Evolutionary conservation across 2,888 invertebrate species (phyloP).

Genomic region (Gandaritis pyraliata): DNA sequence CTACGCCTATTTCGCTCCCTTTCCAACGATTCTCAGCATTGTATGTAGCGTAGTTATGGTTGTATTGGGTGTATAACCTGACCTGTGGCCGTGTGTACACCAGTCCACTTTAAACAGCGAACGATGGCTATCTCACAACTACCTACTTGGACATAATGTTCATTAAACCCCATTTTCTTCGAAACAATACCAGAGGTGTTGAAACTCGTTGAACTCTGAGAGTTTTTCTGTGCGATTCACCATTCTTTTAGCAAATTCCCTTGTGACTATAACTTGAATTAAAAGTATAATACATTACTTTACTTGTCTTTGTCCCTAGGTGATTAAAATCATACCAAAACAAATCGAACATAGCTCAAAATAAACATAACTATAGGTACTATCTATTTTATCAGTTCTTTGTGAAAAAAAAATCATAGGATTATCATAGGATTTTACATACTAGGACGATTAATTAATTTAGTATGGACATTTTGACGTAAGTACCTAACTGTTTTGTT

Average conservation of each 20-base stretch:
- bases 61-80: too few species aligned
- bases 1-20: too few species aligned
- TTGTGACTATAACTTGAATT: slow-evolving; percentile 71
- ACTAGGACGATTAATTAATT: too few species aligned
- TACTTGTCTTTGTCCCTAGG: not conserved
- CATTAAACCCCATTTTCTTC: slow-evolving; percentile 56
- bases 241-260: slow-evolving; percentile 74
- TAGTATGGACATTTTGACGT: too few species aligned
- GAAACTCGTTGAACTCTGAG: slow-evolving; percentile 65
- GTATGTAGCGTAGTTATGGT: too few species aligned
- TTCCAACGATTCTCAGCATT: too few species aligned
- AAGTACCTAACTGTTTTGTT: too few species aligned
- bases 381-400: not conserved
- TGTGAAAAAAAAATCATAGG: not conserved
- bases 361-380: too few species aligned
- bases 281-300: slow-evolving; percentile 49
- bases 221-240: slow-evolving; percentile 68
- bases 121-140: slow-evolving; percentile 37
- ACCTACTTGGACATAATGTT: slow-evolving; percentile 40
- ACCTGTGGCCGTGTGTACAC: too few species aligned
- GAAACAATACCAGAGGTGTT: slow-evolving; percentile 67
- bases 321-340: not conserved
- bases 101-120: slow-evolving; percentile 5
- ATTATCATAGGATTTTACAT: too few species aligned
- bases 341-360: not conserved